Percentiles rank a stretch among this genome's conserved stretches.
phyloP scores from a whole-genome alignment of 2,113 vertebrate species.

The Heterochromis multidens region DNA sequence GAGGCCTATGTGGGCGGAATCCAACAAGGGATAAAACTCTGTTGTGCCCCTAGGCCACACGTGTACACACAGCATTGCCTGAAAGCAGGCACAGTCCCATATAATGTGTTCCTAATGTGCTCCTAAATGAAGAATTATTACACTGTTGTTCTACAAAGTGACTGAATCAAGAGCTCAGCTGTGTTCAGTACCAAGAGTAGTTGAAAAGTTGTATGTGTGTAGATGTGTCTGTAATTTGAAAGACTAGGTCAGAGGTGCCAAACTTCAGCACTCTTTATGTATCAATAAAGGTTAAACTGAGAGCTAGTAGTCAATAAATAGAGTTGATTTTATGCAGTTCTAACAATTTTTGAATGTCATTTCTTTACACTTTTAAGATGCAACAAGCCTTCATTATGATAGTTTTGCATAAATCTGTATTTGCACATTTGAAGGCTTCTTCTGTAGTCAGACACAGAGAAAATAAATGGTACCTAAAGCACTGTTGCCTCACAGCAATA shows the following conservation, averaged over 20 bases:
- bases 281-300: neutral
- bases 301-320: neutral
- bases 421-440: neutral
- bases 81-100: neutral
- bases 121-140: slow-evolving; percentile 3
- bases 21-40: slow-evolving; percentile 4
- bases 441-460: neutral
- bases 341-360: neutral
- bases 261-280: neutral
- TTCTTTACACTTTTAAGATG: neutral
- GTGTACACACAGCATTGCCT: neutral
- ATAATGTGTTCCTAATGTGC: neutral
- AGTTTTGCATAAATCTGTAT: neutral
- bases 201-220: neutral
- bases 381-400: neutral
- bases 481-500: no score
- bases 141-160: neutral
- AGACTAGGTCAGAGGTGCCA: neutral
- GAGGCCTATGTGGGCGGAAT: neutral
- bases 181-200: neutral
- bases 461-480: neutral
- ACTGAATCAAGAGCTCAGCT: neutral
- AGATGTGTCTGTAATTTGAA: neutral
- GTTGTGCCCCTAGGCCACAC: slow-evolving; percentile 31
- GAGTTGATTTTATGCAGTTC: neutral